Evolutionary conservation across 2,797 vertebrate species (phyloP).

Genomic region (Semaprochilodus insignis): DNA sequence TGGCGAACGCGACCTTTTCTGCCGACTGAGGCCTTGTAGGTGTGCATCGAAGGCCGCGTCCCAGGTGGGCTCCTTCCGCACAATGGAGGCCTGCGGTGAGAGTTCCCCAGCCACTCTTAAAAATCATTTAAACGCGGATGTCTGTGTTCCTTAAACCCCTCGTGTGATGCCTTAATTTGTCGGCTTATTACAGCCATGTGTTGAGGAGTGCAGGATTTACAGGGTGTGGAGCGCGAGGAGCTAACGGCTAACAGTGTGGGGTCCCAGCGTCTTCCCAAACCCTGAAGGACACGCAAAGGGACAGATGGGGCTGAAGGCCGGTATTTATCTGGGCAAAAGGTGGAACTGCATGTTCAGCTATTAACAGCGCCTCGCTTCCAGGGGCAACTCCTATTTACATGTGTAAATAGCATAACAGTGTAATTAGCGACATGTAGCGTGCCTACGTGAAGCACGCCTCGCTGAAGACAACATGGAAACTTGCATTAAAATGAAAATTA

Average conservation of each 20-base stretch:
- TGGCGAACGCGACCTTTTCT: constrained; percentile 45
- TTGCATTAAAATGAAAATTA: background rate
- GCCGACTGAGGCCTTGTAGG: constrained; percentile 6
- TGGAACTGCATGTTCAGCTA: constrained; percentile 43
- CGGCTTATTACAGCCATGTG: constrained; percentile 84
- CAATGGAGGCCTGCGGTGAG: constrained; percentile 69
- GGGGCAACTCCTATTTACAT: constrained; percentile 63
- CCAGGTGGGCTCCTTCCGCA: constrained; percentile 77
- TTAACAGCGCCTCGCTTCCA: constrained; percentile 51
- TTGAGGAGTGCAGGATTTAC: constrained; percentile 71
- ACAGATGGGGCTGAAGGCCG: background rate
- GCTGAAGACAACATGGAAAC: background rate
- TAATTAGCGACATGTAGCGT: background rate
- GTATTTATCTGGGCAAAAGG: constrained; percentile 56
- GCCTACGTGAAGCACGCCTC: background rate
- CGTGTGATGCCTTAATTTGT: constrained; percentile 82
- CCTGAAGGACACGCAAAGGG: constrained; percentile 63
- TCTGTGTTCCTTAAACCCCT: constrained; percentile 80
- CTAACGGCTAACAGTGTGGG: constrained; percentile 79
- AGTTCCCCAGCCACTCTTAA: constrained; percentile 78
- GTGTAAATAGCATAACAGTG: constrained; percentile 1
- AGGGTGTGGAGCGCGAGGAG: constrained; percentile 62
- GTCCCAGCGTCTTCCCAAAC: constrained; percentile 78
- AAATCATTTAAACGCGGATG: constrained; percentile 81
- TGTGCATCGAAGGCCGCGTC: constrained; percentile 61